Evolutionary conservation across 2,888 invertebrate species (phyloP).

Genomic region (Melinaea marsaeus): DNA sequence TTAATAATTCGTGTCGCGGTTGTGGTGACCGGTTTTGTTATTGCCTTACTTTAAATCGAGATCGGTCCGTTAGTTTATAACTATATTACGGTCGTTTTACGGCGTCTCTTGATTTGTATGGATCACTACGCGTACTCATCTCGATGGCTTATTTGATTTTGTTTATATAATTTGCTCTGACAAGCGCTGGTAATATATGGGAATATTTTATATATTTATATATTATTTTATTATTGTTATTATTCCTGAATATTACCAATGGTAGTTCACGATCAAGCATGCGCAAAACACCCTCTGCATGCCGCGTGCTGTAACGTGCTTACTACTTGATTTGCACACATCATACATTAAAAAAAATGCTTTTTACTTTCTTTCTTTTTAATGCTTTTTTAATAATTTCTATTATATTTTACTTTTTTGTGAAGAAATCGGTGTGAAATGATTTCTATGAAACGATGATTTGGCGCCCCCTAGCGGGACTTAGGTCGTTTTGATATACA

Average conservation of each 20-base stretch:
- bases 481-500: constrained; percentile 51
- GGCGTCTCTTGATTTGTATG: background rate
- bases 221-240: constrained; percentile 6
- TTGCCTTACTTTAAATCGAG: constrained; percentile 27
- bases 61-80: constrained; percentile 25
- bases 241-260: constrained; percentile 34
- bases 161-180: constrained; percentile 27
- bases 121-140: constrained; percentile 13
- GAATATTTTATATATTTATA: constrained; percentile 12
- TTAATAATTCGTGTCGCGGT: background rate
- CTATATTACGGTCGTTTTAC: constrained; percentile 7
- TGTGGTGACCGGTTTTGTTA: background rate
- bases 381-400: constrained; percentile 52
- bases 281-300: constrained; percentile 31
- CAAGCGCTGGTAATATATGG: constrained; percentile 25
- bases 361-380: constrained; percentile 50
- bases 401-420: constrained; percentile 45
- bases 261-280: constrained; percentile 44
- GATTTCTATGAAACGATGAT: constrained; percentile 53
- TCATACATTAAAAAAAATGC: constrained; percentile 46
- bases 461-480: constrained; percentile 72
- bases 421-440: constrained; percentile 73
- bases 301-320: constrained; percentile 39
- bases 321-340: constrained; percentile 59
- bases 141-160: constrained; percentile 25